phyloP scores from a whole-genome alignment of 2,797 vertebrate species.

The Falco biarmicus region DNA sequence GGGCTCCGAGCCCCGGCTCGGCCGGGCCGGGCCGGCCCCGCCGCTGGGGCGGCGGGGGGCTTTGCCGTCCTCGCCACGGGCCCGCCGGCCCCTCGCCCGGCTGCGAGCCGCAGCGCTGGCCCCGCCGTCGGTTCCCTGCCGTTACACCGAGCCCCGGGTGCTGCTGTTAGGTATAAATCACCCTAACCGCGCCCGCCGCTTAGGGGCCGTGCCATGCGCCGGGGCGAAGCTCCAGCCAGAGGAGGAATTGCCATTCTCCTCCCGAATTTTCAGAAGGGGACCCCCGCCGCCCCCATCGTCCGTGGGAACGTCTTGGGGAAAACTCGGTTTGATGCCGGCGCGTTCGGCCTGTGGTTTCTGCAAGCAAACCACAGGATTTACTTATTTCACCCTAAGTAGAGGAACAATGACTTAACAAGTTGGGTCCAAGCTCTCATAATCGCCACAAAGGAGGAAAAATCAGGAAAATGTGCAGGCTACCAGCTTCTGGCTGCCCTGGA shows the following conservation, averaged over 20 bases:
- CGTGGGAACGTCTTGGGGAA: not conserved
- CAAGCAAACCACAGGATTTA: not conserved
- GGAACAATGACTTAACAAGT: no score
- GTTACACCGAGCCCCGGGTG: no score
- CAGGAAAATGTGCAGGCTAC: not conserved
- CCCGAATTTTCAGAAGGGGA: accelerated
- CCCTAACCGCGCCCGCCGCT: accelerated
- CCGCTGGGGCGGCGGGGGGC: no score
- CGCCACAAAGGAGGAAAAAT: not conserved
- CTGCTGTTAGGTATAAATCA: accelerated
- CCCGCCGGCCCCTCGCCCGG: not conserved
- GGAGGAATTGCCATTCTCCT: accelerated
- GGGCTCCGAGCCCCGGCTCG: no score
- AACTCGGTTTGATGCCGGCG: accelerated
- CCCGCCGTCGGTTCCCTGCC: accelerated
- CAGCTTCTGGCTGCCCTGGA: not conserved
- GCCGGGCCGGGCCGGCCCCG: no score
- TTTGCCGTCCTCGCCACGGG: not conserved
- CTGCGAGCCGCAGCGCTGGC: not conserved
- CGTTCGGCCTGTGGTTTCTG: accelerated
- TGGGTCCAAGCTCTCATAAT: not conserved
- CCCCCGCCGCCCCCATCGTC: not conserved
- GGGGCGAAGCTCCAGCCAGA: no score
- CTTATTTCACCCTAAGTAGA: no score
- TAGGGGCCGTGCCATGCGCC: accelerated